phyloP scores from a whole-genome alignment of 2,797 vertebrate species.

The Anas acuta region DNA sequence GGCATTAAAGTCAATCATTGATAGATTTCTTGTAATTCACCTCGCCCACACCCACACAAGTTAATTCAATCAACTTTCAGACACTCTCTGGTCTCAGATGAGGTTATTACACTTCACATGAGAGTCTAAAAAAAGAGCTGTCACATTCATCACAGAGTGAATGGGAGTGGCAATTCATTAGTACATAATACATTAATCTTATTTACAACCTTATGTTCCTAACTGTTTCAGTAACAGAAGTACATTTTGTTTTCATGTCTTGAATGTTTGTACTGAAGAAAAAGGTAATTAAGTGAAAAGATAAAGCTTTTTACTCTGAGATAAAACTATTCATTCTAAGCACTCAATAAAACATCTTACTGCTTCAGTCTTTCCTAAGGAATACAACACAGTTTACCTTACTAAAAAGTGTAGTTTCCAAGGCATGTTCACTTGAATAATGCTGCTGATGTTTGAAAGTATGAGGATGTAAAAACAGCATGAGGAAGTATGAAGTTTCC shows the following conservation, averaged over 20 bases:
- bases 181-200: neutral
- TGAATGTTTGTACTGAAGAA: neutral
- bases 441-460: neutral
- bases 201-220: neutral
- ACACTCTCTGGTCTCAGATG: neutral
- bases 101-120: neutral
- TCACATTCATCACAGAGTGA: neutral
- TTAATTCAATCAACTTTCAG: neutral
- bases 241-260: neutral
- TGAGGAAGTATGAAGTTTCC: constrained; percentile 32
- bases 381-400: neutral
- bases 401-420: neutral
- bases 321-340: neutral
- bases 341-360: neutral
- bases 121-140: neutral
- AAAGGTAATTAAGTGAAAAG: neutral
- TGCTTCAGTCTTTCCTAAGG: constrained; percentile 3
- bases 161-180: neutral
- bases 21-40: neutral
- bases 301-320: neutral
- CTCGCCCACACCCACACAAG: neutral
- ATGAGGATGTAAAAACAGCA: constrained; percentile 37
- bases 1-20: neutral
- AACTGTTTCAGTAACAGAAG: neutral
- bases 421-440: neutral